Evolutionary conservation across 2,113 vertebrate genomes (phyloP).

Genomic region (Zosterops pallidus): DNA sequence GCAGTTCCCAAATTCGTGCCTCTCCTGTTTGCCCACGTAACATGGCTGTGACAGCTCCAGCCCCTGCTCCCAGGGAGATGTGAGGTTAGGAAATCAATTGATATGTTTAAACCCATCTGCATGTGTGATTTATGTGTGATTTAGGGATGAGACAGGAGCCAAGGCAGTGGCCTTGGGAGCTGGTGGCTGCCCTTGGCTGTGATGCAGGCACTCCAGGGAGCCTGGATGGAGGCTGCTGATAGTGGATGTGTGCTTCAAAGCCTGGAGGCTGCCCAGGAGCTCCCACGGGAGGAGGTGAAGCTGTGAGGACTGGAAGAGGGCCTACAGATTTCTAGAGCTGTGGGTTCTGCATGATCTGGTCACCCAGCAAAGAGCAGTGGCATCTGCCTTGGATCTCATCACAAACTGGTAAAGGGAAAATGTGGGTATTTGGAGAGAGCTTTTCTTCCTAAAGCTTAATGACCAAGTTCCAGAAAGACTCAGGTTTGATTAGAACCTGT

Average conservation of each 20-base stretch:
- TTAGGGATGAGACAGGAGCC: background rate
- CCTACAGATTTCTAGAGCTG: background rate
- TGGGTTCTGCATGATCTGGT: background rate
- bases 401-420: background rate
- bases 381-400: background rate
- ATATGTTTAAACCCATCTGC: background rate
- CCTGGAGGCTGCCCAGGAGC: background rate
- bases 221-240: background rate
- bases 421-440: background rate
- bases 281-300: background rate
- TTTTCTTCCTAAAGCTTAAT: background rate
- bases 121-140: background rate
- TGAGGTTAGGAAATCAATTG: background rate
- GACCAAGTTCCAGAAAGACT: background rate
- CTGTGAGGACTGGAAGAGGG: background rate
- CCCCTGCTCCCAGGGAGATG: background rate
- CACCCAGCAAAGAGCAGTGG: background rate
- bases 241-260: background rate
- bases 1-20: background rate
- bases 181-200: background rate
- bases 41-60: background rate
- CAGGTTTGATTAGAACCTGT: background rate
- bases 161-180: background rate
- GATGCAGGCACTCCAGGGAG: background rate
- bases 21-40: accelerated